Evolutionary conservation across 2,113 vertebrate species (phyloP), one percentile per base, ranked within the genome.

Genomic region (Neotoma lepida): DNA sequence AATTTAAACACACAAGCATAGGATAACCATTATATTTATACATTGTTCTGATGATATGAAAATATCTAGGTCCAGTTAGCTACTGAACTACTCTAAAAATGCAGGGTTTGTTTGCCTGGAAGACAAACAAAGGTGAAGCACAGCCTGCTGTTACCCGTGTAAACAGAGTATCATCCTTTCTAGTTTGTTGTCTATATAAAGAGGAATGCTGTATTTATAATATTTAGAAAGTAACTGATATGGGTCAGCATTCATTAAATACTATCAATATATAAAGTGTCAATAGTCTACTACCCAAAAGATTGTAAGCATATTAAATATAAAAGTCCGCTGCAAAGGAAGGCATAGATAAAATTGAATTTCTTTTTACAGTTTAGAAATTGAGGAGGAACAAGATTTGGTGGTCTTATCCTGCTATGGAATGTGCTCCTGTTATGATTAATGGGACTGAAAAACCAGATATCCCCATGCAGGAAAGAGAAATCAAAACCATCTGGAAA

Each of bases 21-120:
- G 22, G 86, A 68, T 51, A 94, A 39, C 17, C 24, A 93, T 91
- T 33, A 89, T 88, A 85, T 66, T 77, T 89, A 88, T 73, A 20
- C 46, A 77, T 49, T 30, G 54, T 95, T 94, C 64, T 93, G 26
- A 54, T 89, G 54, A 87, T n/a, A 74, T 81, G 80, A 54, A 96
- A 91, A 94, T 78, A 93, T 73, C 76, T 91, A 93, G 46, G 58
- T 81, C 77, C 58, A 95, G 64, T 89, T 81, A 93, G 22, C 14
- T 68, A 95, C 9, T 81, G 74, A 89, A 58, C 33, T 66, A 35
- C 0, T 73, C 12, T 68, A 81, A 92, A 41, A 66, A 30, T 70
- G 2, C 66, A 22, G 35, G 13, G 0, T 84, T 54, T 91, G 12
- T 63, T 94, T 89, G 76, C 30, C 49, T 41, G 0, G 56, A 85